Percentiles rank a stretch among this genome's conserved stretches.
These are phyloP conservation scores for Vombatus ursinus DNA, from an alignment of 2,113 vertebrate genomes.

Conservation along the genomic window DNA sequence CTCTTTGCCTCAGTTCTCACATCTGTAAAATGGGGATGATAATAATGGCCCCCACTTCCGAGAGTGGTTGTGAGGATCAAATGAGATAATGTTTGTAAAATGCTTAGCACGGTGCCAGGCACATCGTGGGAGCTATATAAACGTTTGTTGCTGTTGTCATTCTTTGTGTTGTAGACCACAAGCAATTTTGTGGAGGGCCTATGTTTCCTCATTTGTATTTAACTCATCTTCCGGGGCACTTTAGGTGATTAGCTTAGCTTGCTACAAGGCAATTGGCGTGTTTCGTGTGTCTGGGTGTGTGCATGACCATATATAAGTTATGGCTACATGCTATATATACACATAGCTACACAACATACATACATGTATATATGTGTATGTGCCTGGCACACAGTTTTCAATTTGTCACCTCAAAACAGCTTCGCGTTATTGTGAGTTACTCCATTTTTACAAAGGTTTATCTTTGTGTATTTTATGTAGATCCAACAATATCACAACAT, in stretches of 20 bases:
- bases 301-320: background rate
- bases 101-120: background rate
- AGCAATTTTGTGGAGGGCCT: background rate
- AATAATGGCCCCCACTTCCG: background rate
- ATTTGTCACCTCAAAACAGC: slow-evolving; percentile 46
- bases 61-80: background rate
- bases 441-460: slow-evolving; percentile 38
- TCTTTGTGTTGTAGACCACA: background rate
- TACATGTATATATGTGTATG: slow-evolving; percentile 26
- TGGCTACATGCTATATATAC: background rate
- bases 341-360: background rate
- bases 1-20: background rate
- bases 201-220: background rate
- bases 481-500: background rate
- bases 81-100: background rate
- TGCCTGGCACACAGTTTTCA: slow-evolving; percentile 28
- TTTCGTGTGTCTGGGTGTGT: background rate
- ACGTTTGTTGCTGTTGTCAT: background rate
- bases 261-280: background rate
- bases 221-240: background rate
- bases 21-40: background rate
- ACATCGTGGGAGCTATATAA: background rate
- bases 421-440: slow-evolving; percentile 19
- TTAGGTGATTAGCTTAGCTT: slow-evolving; percentile 44
- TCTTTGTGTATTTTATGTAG: background rate